These are phyloP conservation scores for Acrobasis repandana DNA, from an alignment of 2,888 invertebrate genomes.

Conservation along the genomic window DNA sequence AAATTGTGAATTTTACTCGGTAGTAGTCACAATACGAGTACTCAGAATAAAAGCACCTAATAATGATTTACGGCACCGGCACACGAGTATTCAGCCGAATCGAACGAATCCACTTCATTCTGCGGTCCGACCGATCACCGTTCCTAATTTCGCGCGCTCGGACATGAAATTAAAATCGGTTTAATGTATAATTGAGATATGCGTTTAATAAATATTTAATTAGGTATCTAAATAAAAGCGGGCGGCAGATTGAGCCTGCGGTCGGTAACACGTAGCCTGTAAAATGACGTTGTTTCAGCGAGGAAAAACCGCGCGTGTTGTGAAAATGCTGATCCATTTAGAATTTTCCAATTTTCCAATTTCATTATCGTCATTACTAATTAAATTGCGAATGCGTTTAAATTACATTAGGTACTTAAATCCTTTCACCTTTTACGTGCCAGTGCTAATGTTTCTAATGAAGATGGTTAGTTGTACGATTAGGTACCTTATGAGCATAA, in stretches of 20 bases:
- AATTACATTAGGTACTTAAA: too few relatives aligned
- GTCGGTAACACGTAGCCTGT: slow-evolving; percentile 57
- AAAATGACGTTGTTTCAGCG: slow-evolving; percentile 52
- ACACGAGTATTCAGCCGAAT: slow-evolving; percentile 38
- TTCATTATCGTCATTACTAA: slow-evolving; percentile 5
- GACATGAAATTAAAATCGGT: slow-evolving; percentile 81
- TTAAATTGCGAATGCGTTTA: slow-evolving; percentile 3
- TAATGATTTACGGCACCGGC: slow-evolving; percentile 61
- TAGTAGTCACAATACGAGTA: slow-evolving; percentile 26
- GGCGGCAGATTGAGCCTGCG: slow-evolving; percentile 53
- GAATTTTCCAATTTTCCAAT: slow-evolving; percentile 22
- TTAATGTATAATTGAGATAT: slow-evolving; percentile 80
- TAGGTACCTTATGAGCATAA: too few relatives aligned
- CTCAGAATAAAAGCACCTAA: slow-evolving; percentile 63
- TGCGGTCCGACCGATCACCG: slow-evolving; percentile 71
- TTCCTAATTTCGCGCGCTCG: slow-evolving; percentile 79
- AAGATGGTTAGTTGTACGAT: too few relatives aligned
- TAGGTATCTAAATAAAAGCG: slow-evolving; percentile 81
- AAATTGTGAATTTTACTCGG: too few relatives aligned
- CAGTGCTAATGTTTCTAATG: too few relatives aligned
- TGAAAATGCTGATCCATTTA: slow-evolving; percentile 34
- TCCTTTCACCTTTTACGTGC: too few relatives aligned
- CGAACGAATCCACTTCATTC: slow-evolving; percentile 75
- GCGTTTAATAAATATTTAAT: slow-evolving; percentile 82
- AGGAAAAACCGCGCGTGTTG: slow-evolving; percentile 39